Conservation (phyloP, 2,113 vertebrate genomes). For the Bufo bufo region DNA sequence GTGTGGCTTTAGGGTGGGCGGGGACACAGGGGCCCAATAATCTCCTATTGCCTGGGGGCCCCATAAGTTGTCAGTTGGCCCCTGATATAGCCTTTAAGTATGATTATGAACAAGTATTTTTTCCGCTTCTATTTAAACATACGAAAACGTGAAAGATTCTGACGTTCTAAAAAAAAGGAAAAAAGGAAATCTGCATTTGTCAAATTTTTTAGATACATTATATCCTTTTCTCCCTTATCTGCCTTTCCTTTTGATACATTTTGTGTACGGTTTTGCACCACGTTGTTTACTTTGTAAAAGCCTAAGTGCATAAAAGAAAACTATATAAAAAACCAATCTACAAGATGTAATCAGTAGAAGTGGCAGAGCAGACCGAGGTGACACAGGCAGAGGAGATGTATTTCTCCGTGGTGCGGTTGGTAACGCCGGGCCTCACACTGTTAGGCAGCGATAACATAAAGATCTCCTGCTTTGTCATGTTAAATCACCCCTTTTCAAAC, state of each 20-base stretch:
- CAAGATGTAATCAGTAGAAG: slow-evolving; percentile 37
- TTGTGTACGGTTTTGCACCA: background rate
- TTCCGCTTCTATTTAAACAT: background rate
- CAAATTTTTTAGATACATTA: no score
- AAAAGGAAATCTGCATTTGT: background rate
- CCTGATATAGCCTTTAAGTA: no score
- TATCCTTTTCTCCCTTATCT: background rate
- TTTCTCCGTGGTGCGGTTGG: background rate
- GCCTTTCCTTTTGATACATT: background rate
- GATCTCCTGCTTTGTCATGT: slow-evolving; percentile 39
- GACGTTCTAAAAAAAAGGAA: background rate
- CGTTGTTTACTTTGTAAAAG: slow-evolving; percentile 7
- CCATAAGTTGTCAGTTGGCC: no score
- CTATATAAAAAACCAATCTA: background rate
- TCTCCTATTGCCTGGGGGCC: no score
- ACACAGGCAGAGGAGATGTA: slow-evolving; percentile 12
- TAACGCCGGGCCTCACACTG: slow-evolving; percentile 29
- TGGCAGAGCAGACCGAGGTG: background rate
- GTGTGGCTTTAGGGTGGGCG: no score
- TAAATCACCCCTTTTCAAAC: slow-evolving; percentile 3
- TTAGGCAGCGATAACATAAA: slow-evolving; percentile 37
- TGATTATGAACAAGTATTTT: no score
- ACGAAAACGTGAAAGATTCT: background rate
- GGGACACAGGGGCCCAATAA: no score
- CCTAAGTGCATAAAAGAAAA: background rate